These are phyloP conservation scores for Napeogenes inachia DNA, from an alignment of 2,888 invertebrate species.

Conservation along the genomic window DNA sequence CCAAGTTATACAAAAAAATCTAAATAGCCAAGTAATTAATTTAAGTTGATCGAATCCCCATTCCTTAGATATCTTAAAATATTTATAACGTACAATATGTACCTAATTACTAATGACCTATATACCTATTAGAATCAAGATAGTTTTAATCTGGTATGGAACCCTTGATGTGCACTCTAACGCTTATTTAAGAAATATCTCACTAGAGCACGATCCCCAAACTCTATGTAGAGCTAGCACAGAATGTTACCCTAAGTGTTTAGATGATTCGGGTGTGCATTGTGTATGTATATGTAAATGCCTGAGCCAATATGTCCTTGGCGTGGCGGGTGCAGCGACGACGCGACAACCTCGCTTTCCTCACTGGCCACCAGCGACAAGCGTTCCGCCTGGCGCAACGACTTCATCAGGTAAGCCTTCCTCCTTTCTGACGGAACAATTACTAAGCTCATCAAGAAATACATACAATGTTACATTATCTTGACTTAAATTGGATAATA, in stretches of 20 bases:
- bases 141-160: not conserved
- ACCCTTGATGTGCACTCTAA: not conserved
- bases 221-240: conserved; percentile 28
- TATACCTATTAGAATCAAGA: no score
- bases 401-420: conserved; percentile 64
- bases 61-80: no score
- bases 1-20: no score
- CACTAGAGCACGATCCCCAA: conserved; percentile 28
- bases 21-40: no score
- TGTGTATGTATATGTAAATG: conserved; percentile 62
- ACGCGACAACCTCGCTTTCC: conserved; percentile 67
- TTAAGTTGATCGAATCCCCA: no score
- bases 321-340: conserved; percentile 69
- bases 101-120: no score
- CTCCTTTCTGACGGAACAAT: not conserved
- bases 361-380: conserved; percentile 59
- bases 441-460: not conserved
- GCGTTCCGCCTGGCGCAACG: conserved; percentile 68
- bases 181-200: not conserved
- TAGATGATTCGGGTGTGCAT: conserved; percentile 48
- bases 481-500: no score
- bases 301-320: conserved; percentile 44
- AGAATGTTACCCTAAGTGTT: conserved; percentile 34
- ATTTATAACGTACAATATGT: no score
- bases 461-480: not conserved